Percentiles rank a stretch among this genome's conserved stretches.
Evolutionary conservation across 2,888 invertebrate species (phyloP).

Genomic region (Parnassius apollo): DNA sequence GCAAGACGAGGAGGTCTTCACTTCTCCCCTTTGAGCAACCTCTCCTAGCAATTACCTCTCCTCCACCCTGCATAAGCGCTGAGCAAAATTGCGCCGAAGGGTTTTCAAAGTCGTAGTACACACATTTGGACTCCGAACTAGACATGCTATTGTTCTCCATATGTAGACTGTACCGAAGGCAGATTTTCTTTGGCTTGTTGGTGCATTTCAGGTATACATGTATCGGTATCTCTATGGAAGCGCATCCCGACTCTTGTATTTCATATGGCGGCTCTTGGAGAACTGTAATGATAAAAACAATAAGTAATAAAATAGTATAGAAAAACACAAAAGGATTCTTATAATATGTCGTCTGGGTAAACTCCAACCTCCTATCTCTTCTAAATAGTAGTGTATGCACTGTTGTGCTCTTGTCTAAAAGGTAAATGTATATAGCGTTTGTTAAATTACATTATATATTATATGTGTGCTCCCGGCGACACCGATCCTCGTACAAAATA

Average conservation of each 20-base stretch:
- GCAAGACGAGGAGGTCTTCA: constrained; percentile 52
- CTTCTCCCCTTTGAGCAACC: constrained; percentile 37
- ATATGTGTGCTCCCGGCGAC: too few species aligned
- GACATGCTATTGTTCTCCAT: constrained; percentile 66
- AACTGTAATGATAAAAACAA: constrained; percentile 51
- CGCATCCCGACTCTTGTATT: constrained; percentile 74
- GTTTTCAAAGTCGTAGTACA: constrained; percentile 71
- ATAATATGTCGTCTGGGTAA: too few species aligned
- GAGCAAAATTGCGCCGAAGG: constrained; percentile 62
- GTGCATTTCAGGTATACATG: constrained; percentile 73
- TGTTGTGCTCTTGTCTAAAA: too few species aligned
- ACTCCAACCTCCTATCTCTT: too few species aligned
- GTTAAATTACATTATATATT: too few species aligned
- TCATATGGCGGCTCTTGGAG: constrained; percentile 77
- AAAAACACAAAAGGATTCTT: too few species aligned
- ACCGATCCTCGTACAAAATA: too few species aligned
- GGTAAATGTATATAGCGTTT: too few species aligned
- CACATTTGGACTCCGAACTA: constrained; percentile 61
- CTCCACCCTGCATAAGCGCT: constrained; percentile 68
- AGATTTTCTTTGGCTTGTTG: constrained; percentile 67
- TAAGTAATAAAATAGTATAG: background rate
- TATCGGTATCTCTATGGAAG: constrained; percentile 72
- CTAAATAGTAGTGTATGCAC: too few species aligned
- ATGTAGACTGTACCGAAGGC: constrained; percentile 65
- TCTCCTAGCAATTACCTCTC: constrained; percentile 59